Evolutionary conservation across 1,140 invertebrate species (phyloP).

Genomic region (Saccostrea glomerata): DNA sequence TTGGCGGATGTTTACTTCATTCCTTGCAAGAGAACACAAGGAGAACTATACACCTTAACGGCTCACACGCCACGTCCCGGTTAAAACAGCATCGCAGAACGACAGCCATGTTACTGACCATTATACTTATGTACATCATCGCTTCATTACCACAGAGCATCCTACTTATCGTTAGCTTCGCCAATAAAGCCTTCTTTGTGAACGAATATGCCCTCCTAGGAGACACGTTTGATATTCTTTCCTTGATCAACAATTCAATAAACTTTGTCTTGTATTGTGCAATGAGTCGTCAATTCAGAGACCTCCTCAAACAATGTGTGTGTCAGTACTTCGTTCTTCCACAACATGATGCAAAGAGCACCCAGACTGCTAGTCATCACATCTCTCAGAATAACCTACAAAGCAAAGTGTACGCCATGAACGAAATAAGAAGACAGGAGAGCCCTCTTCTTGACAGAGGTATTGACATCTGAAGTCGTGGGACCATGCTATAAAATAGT

Average conservation of each 20-base stretch:
- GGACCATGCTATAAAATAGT: too few species aligned
- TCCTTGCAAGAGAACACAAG: conserved; percentile 78
- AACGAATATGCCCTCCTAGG: conserved; percentile 84
- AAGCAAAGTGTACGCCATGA: conserved; percentile 10
- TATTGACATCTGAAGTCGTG: not conserved
- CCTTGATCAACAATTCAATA: conserved; percentile 93
- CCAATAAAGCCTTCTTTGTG: conserved; percentile 50
- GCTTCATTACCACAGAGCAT: conserved; percentile 88
- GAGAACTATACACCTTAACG: conserved; percentile 70
- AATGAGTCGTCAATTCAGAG: conserved; percentile 95
- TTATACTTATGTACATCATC: conserved; percentile 87
- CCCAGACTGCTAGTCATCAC: not conserved
- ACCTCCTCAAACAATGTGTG: conserved; percentile 83
- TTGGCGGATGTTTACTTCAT: conserved; percentile 79
- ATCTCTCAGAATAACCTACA: conserved; percentile 3
- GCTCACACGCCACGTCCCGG: conserved; percentile 81
- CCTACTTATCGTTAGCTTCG: conserved; percentile 75
- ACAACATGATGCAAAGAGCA: conserved; percentile 14
- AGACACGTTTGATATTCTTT: conserved; percentile 93
- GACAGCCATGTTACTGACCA: conserved; percentile 72
- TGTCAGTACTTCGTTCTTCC: conserved; percentile 1
- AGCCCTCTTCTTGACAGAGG: conserved; percentile 10
- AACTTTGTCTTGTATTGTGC: conserved; percentile 96
- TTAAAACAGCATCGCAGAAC: conserved; percentile 85
- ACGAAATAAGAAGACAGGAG: not conserved